Conservation (phyloP, 1,140 invertebrate genomes). For the Drosophila ercepeae region DNA sequence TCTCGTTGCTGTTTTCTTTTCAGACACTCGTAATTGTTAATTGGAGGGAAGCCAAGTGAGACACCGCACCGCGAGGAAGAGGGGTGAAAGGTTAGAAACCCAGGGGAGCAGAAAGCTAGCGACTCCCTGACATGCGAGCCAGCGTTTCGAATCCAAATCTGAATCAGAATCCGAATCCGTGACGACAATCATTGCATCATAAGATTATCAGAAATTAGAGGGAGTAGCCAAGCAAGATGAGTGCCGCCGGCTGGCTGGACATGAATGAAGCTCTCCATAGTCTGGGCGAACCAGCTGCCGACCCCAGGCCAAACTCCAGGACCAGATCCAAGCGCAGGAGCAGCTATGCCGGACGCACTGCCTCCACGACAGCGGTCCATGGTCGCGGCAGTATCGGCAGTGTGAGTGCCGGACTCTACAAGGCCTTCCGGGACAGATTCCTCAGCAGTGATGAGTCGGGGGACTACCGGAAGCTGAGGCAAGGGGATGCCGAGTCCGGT, state of each 20-base stretch:
- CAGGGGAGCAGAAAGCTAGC: slow-evolving; percentile 66
- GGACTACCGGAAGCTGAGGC: slow-evolving; percentile 50
- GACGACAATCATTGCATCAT: slow-evolving; percentile 65
- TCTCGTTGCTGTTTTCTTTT: slow-evolving; percentile 38
- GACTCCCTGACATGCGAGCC: slow-evolving; percentile 55
- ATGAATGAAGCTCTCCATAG: slow-evolving; percentile 44
- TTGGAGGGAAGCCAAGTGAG: slow-evolving; percentile 54
- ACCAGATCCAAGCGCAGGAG: slow-evolving; percentile 24
- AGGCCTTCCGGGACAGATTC: slow-evolving; percentile 64
- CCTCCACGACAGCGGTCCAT: slow-evolving; percentile 46
- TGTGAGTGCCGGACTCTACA: slow-evolving; percentile 56
- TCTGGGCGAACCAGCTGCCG: slow-evolving; percentile 20
- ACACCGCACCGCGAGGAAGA: not conserved
- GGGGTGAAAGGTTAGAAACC: slow-evolving; percentile 42
- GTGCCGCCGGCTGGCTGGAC: slow-evolving; percentile 63
- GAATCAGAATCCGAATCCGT: slow-evolving; percentile 14
- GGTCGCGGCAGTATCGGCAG: slow-evolving; percentile 54
- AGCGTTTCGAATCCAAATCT: slow-evolving; percentile 16
- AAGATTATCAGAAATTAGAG: slow-evolving; percentile 40
- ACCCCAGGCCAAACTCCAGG: not conserved
- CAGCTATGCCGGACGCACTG: slow-evolving; percentile 42
- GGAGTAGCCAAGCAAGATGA: slow-evolving; percentile 55
- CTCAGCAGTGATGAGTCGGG: slow-evolving; percentile 41
- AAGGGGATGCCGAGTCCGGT: slow-evolving; percentile 56
- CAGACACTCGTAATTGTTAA: slow-evolving; percentile 44